Base-by-base conservation (phyloP, 2,888 invertebrate species). In the Acrocyrtus sp. region DNA sequence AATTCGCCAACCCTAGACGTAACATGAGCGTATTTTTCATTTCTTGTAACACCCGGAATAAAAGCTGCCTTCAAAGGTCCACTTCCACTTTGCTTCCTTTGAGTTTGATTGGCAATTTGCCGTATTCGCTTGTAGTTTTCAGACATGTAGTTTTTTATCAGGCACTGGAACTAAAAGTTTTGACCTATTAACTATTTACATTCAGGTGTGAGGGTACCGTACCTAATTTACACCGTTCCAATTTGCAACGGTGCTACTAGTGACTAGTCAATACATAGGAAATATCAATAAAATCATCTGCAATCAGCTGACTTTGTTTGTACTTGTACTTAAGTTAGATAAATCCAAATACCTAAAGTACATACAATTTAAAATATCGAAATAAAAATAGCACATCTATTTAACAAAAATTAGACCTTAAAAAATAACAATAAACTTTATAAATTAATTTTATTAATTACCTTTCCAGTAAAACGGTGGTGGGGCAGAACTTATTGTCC, bases 31-130 rank as follows among this genome's bases (percentile, higher is more conserved):
- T 80, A 80, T 65, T 77, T 79, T 41, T 73, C 63, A 73, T 79
- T 80, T 58, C 76, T 79, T 0, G 80, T 80, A 1, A 80, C 79
- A 27, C 80, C 80, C 29, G 80, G 80, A 45, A 80, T 75, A 45
- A 79, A 80, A 12, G 70, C 72, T 21, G 79, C 79, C 56, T 78
- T 80, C 57, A 80, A 45, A 3, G 80, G 79, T n/a, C n/a, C n/a
- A n/a, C n/a, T n/a, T 67, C 74, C 76, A 21, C 39, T 66, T 12
- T 73, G 53, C 56, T 68, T 72, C 22, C 70, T 74, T 45, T 77
- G 78, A 17, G 76, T 51, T 41, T 79, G 72, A 10, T 70, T 74
- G 15, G 72, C 69, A 34, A 75, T 73, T 48, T 72, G 73, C 17
- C 77, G 72, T 53, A 79, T 75, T 48, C 74, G 57, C 24, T 72